Base-by-base conservation (phyloP, 2,888 invertebrate genomes). In the Erpobdella octoculata region DNA sequence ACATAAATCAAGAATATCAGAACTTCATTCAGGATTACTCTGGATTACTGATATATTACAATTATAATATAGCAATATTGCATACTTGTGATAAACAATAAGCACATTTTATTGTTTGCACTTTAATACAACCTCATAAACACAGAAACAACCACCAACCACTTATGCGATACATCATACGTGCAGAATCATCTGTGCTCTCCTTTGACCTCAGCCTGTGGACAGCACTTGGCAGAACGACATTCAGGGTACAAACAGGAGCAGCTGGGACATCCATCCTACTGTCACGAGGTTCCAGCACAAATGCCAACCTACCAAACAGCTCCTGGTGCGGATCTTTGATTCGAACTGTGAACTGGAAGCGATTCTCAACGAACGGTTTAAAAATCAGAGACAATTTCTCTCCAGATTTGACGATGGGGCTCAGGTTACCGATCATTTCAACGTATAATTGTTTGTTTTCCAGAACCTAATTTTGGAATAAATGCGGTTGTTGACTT, bases 391-490 rank as follows among this genome's bases (percentile, higher is more conserved):
- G 88, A 77, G 90, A 89, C n/a, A 97, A 86, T 81, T 97, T 97
- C 80, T 98, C 97, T 4, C 96, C 97, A 71, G 95, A 93, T 74
- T 83, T 98, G 28, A 96, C 90, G 15, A 98, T 90, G 36, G 98
- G 97, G 67, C 95, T 89, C 76, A 99, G 85, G 84, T 97, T 98
- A 61, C 98, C 98, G 71, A 92, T 92, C 84, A 98, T 95, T 84
- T 99, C 98, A 70, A 99, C 87, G 84, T 90, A 95, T 76, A 96
- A 91, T 48, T 90, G 89, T 84, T 96, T 94, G 53, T 93, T 93
- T 85, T 96, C 95, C 76, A 95, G 74, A 79, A 93, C 93, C 88
- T 97, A 73, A 12, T 25, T n/a, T 28, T 28, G 61, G n/a, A 2
- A 28, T 18, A 18, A 59, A 21, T 3, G 61, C 18, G 12, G 18